Evolutionary conservation across 92 coral and sea anemone genomes (phyloP).

Genomic region (Muricea muricata): DNA sequence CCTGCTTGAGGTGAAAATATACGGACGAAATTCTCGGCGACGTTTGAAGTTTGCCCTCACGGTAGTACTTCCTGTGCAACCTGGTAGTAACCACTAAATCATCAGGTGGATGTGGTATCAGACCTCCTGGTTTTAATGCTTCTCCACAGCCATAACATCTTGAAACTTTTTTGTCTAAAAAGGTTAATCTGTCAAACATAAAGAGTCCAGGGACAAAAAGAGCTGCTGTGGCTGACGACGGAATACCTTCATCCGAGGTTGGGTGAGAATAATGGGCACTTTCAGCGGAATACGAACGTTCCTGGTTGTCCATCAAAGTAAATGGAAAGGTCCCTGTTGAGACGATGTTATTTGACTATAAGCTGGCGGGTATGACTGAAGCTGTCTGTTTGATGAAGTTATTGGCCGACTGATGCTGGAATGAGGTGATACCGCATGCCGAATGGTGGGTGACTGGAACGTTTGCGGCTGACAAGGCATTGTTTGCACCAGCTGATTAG

Average conservation of each 20-base stretch:
- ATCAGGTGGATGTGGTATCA: constrained; percentile 52
- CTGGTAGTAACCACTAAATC: constrained; percentile 48
- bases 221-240: not conserved
- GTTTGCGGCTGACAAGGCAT: no score
- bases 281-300: no score
- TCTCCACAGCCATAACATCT: constrained; percentile 62
- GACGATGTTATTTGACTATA: not conserved
- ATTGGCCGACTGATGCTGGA: no score
- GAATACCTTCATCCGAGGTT: not conserved
- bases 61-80: constrained; percentile 20
- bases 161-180: constrained; percentile 54
- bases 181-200: constrained; percentile 23
- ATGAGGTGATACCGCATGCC: no score
- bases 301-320: no score
- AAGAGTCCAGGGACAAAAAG: not conserved
- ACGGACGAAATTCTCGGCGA: constrained; percentile 47
- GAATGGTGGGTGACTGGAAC: no score
- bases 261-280: not conserved
- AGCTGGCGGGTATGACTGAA: no score
- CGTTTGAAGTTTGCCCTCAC: constrained; percentile 47
- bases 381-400: no score
- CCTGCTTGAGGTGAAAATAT: constrained; percentile 38
- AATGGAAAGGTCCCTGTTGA: no score
- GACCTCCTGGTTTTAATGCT: constrained; percentile 54
- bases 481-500: no score